Conservation (phyloP, 2,888 invertebrate genomes). For the Thera britannica region DNA sequence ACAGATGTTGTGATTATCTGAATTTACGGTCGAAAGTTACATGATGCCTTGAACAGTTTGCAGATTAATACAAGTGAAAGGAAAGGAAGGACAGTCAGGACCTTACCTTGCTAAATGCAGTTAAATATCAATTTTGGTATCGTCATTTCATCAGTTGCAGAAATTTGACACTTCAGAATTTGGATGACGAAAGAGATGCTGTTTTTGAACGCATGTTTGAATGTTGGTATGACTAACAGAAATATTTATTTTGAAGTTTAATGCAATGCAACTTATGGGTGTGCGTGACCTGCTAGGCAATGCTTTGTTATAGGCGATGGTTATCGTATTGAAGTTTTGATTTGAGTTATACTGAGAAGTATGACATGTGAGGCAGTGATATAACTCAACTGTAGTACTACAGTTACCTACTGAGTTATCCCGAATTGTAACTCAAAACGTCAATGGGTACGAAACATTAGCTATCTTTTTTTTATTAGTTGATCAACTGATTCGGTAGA, state of each 20-base stretch:
- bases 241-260: constrained; percentile 4
- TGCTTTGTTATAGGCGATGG: no score
- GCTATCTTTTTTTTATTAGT: no score
- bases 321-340: no score
- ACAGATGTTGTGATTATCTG: constrained; percentile 8
- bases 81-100: constrained; percentile 19
- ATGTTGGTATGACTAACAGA: neutral
- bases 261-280: neutral
- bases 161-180: constrained; percentile 5
- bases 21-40: constrained; percentile 28
- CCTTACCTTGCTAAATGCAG: constrained; percentile 24
- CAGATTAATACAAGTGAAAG: constrained; percentile 23
- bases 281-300: no score
- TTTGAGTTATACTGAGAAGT: no score
- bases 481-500: neutral
- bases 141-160: constrained; percentile 1
- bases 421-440: no score
- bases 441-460: no score
- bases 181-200: constrained; percentile 12
- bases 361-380: no score
- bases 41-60: constrained; percentile 19
- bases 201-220: neutral
- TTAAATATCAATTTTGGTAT: constrained; percentile 17
- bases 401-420: no score
- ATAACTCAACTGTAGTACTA: no score